Evolutionary conservation across 2,888 invertebrate genomes (phyloP).

Genomic region (Cerceris rybyensis): DNA sequence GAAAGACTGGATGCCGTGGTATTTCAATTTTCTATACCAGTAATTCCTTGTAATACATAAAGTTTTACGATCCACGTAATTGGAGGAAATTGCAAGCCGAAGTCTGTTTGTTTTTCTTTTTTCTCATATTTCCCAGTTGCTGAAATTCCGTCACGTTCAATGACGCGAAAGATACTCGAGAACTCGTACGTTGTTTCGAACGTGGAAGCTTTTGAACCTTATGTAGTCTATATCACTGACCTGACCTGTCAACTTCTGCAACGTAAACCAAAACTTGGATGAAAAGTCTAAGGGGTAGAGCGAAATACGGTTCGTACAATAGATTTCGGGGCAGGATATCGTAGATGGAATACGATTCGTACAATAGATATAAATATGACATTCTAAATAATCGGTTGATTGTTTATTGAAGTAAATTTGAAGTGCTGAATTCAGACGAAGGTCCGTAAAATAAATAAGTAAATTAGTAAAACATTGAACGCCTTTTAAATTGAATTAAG

Average conservation of each 20-base stretch:
- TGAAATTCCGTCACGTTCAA: constrained; percentile 30
- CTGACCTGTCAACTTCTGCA: neutral
- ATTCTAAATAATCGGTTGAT: too few relatives aligned
- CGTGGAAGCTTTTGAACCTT: constrained; percentile 11
- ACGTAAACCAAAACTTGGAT: constrained; percentile 45
- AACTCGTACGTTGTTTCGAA: constrained; percentile 30
- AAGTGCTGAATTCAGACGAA: too few relatives aligned
- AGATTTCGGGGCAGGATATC: too few relatives aligned
- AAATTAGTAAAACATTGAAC: too few relatives aligned
- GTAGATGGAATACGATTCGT: too few relatives aligned
- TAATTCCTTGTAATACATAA: neutral
- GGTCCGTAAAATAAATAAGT: too few relatives aligned
- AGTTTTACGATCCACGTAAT: constrained; percentile 31
- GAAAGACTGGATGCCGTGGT: neutral
- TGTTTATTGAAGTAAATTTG: too few relatives aligned
- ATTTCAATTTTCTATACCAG: neutral
- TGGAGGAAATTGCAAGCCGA: constrained; percentile 13
- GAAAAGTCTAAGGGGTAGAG: constrained; percentile 29
- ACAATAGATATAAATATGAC: too few relatives aligned
- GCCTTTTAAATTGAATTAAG: too few relatives aligned
- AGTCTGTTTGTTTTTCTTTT: constrained; percentile 9
- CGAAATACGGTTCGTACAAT: too few relatives aligned
- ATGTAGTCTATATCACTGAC: neutral
- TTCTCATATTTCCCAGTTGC: constrained; percentile 20
- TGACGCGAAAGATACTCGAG: constrained; percentile 25